Base-by-base conservation (phyloP, 1,140 invertebrate species). In the Globodera rostochiensis region DNA sequence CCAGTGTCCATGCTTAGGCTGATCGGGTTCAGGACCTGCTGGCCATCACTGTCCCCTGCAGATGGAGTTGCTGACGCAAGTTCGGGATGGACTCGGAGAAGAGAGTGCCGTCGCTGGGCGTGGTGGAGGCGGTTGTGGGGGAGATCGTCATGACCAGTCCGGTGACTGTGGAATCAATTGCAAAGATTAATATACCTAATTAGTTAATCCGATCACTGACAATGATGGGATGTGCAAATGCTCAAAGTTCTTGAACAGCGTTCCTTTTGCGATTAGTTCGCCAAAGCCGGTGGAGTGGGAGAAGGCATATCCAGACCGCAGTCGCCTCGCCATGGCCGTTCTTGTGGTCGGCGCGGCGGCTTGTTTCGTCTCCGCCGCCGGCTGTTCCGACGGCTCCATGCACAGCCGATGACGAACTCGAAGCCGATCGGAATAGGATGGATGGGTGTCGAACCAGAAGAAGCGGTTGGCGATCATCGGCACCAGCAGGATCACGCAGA, bases 251-350 rank as follows among this genome's bases (percentile, higher is more conserved):
- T 91, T 88, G 95, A 98, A 98, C 86, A 98, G 96, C 91, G 97
- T 97, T 64, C 97, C 97, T 60, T 95, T 97, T 6, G 96, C 98
- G 87, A 99, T 99, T 45, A 99, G 93, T 9, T 96, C 93, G 64
- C 97, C 97, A 91, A 99, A 99, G 86, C 97, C 96, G 92, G 97
- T 95, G 87, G 93, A 93, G 91, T 99, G 97, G 50, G 97, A 95
- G 91, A 99, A 99, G 2, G 97, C 97, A 91, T 99, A 99, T 60
- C 97, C 97, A 0, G 96, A 98, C 19, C 97, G 93, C 67, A 98
- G 92, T 46, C 95, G 70, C 69, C 64, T 78, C 92, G 73, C 94
- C 57, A 64, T 6, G 57, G 13, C 13, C 94, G 83, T 90, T 91
- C 95, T 92, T 80, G 95, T 92, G 0, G 95, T 94, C 13, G 95